phyloP scores from a whole-genome alignment of 2,797 vertebrate genomes.

The Myripristis jacobus region DNA sequence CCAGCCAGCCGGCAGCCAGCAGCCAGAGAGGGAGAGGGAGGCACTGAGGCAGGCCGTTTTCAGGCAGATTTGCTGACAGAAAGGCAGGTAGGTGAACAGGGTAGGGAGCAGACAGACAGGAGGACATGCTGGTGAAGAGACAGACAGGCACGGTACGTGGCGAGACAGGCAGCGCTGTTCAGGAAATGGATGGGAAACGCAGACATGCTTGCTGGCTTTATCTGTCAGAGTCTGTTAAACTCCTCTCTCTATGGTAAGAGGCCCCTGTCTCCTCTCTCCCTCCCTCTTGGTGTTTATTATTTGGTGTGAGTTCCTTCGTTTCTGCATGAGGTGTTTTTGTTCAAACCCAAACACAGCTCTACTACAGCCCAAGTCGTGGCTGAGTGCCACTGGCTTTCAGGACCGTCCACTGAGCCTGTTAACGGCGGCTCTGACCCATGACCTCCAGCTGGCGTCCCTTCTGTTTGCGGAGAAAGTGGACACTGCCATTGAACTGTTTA shows the following conservation, averaged over 20 bases:
- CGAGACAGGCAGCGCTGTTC: constrained; percentile 37
- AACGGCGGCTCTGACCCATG: constrained; percentile 63
- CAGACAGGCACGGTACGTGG: neutral
- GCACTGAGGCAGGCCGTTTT: constrained; percentile 28
- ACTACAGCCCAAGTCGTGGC: constrained; percentile 33
- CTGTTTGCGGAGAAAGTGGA: constrained; percentile 49
- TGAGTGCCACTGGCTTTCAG: constrained; percentile 39
- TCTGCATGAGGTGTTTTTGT: constrained; percentile 47
- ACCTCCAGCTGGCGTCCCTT: constrained; percentile 42
- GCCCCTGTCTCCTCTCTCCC: constrained; percentile 1
- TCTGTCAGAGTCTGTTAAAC: constrained; percentile 10
- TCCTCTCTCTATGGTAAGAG: neutral
- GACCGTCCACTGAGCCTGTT: constrained; percentile 51
- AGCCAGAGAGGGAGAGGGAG: constrained; percentile 21
- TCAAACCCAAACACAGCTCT: constrained; percentile 56
- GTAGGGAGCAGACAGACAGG: neutral
- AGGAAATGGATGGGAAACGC: constrained; percentile 54
- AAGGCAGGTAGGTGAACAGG: neutral
- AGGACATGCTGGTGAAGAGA: neutral
- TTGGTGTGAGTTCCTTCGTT: neutral
- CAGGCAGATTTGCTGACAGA: no score
- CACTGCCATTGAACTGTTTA: constrained; percentile 42
- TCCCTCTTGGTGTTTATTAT: constrained; percentile 5
- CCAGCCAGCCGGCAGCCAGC: constrained; percentile 50
- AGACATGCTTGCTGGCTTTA: constrained; percentile 46